Evolutionary conservation across 1,140 invertebrate genomes (phyloP).

Genomic region (Berghia stephanieae): DNA sequence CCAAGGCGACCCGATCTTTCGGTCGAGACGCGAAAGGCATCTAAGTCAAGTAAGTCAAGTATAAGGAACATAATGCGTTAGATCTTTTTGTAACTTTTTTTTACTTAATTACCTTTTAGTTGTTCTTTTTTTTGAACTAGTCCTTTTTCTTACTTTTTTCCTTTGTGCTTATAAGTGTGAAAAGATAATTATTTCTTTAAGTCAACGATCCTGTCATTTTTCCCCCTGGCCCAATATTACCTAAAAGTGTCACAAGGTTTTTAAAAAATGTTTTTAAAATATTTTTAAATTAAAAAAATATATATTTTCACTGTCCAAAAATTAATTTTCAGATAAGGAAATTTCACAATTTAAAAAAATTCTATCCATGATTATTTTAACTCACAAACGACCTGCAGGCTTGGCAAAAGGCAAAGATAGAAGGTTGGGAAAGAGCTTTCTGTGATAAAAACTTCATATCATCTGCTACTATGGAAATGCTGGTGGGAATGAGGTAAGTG

Average conservation of each 20-base stretch:
- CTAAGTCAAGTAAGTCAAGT: no score
- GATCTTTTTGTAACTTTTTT: no score
- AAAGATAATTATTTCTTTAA: no score
- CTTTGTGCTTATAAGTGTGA: no score
- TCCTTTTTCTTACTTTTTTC: no score
- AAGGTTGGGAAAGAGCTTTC: slow-evolving; percentile 78
- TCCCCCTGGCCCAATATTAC: no score
- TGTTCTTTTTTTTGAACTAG: no score
- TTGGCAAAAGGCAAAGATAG: slow-evolving; percentile 75
- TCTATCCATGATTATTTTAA: not conserved
- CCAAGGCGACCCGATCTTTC: no score
- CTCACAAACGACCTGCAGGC: slow-evolving; percentile 65
- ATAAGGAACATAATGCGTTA: no score
- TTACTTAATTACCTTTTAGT: no score
- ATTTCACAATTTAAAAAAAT: not conserved
- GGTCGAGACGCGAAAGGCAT: no score
- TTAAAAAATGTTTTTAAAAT: not conserved
- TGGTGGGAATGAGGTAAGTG: slow-evolving; percentile 70
- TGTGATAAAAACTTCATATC: slow-evolving; percentile 85
- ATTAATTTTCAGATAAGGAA: not conserved
- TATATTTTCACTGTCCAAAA: not conserved
- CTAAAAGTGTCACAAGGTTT: not conserved
- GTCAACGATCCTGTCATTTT: no score
- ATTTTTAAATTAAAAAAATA: not conserved
- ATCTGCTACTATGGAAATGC: slow-evolving; percentile 86